Evolutionary conservation across 2,888 invertebrate genomes (phyloP), one percentile per base, ranked within the genome.

Genomic region (Erebia palarica): DNA sequence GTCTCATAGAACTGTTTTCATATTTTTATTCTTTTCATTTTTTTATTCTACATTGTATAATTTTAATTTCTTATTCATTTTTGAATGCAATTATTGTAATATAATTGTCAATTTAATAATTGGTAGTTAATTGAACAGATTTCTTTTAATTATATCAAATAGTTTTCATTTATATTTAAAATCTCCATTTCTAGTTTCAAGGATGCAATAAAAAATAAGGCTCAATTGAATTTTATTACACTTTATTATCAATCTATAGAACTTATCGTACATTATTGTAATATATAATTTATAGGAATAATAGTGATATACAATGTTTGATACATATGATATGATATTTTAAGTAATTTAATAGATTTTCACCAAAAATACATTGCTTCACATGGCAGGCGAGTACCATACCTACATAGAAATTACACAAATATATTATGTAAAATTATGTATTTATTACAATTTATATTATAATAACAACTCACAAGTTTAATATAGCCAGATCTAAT

Each of bases 181-280:
- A 36, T 36, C 36, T 36, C 5, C 36, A 36, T 36, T 36, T 36
- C 36, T 36, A 36, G 36, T 36, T 5, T 36, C 36, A 36, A 7
- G 36, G 36, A 57, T 57, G 14, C 11, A 58, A 58, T 27, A 27
- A 59, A 58, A 16, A 27, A 58, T 59, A 10, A 9, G 14, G 59
- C n/a, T 36, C 14, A 59, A 27, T n/a, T 59, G 36, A 59, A 14
- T 59, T 59, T 59, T 36, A 59, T 36, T 59, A 59, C 14, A 36
- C 8, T 27, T 59, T 11, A 58, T 18, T 51, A 51, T n/a, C 51
- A n/a, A 51, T 51, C 7, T 51, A 51, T 18, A 55, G 18, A 10
- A 55, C 10, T 18, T 18, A 59, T 10, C 36, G 36, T 59, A 36
- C 58, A 27, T 58, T 27, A 27, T 7, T 7, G 7, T 27, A 21